Evolutionary conservation across 2,113 vertebrate genomes (phyloP), one percentile per base, ranked within the genome.

Genomic region (Cacatua alba): DNA sequence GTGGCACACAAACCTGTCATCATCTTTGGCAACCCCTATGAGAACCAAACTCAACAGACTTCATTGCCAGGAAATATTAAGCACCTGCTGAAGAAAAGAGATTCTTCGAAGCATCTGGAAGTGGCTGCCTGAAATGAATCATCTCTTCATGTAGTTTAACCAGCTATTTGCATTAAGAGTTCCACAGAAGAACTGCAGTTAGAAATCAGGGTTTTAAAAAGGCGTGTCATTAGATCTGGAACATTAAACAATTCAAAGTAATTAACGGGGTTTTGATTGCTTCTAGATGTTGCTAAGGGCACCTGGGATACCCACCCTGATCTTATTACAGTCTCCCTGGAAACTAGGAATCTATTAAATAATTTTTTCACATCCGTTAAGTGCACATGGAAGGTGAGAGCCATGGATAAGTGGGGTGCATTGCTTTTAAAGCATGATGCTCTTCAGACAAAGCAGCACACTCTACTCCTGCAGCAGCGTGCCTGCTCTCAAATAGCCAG

Each of bases 181-280:
- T 57, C 31, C 12, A 21, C 31, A n/a, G 55, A 57, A 57, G 19
- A 72, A 37, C 77, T 29, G 49, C 5, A 93, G 69, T 52, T 76
- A 37, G 31, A 86, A 90, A 81, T 41, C 48, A 86, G 29, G 28
- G 65, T 75, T 93, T 57, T 44, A 25, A 88, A 52, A 88, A 71
- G 26, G 48, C 76, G 63, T 71, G 55, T 84, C 57, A 68, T 83
- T 86, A 90, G 55, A 93, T 86, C 48, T n/a, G 65, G 78, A 93
- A 86, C 44, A 78, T 39, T 60, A 96, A 88, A 83, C 51, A 80
- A 90, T 72, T 89, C 60, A 24, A 72, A 86, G 37, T 80, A 49
- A 93, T 93, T 94, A 80, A 88, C 69, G 75, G 24, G 46, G 4
- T 37, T 85, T 90, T 86, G 79, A 90, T 88, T 83, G 84, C 76